Conservation (phyloP, 2,888 invertebrate species). For the Ctena decussata region DNA sequence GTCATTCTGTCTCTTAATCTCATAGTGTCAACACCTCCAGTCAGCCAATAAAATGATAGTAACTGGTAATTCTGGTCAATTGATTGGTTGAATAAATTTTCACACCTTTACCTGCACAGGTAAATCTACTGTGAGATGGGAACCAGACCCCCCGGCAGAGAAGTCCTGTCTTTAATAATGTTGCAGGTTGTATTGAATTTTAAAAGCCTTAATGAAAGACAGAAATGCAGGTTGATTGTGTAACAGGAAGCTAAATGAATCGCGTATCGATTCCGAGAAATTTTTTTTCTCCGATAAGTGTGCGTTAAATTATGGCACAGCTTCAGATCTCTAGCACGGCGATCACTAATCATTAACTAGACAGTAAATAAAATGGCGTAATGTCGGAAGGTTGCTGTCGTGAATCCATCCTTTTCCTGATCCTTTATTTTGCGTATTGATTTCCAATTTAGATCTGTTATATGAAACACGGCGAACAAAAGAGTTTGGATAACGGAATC, state of each 20-base stretch:
- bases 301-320: background rate
- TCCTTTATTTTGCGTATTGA: constrained; percentile 59
- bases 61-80: no score
- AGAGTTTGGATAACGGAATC: constrained; percentile 31
- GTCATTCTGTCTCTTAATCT: no score
- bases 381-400: constrained; percentile 49
- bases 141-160: no score
- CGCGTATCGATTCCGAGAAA: background rate
- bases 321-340: constrained; percentile 2
- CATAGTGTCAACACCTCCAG: no score
- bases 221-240: constrained; percentile 12
- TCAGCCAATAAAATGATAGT: no score
- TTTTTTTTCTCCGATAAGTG: constrained; percentile 3
- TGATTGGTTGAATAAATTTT: no score
- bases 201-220: constrained; percentile 4
- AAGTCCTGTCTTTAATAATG: background rate
- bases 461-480: constrained; percentile 57
- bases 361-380: constrained; percentile 52
- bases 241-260: background rate
- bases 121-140: no score
- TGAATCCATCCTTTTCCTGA: constrained; percentile 41
- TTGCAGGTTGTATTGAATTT: constrained; percentile 1
- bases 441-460: constrained; percentile 66
- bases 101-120: no score
- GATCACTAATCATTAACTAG: constrained; percentile 51